A percentile compares a stretch with the other conserved stretches of the same genome.
Conservation (phyloP, 2,113 vertebrate species). For the Neofelis nebulosa region DNA sequence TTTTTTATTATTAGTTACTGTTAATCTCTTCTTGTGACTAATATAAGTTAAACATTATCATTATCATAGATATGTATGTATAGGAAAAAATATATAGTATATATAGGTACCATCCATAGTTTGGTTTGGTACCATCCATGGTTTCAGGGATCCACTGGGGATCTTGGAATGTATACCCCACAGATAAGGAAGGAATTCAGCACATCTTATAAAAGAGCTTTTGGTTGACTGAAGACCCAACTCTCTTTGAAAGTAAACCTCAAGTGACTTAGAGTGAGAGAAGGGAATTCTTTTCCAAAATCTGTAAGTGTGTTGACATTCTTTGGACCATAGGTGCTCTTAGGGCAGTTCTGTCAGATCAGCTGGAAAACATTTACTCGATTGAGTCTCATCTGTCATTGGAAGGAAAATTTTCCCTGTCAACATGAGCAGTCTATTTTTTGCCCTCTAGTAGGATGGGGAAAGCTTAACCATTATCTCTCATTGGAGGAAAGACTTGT, state of each 20-base stretch:
- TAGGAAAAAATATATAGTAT: neutral
- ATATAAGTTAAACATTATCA: neutral
- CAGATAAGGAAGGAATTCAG: neutral
- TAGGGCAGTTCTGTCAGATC: neutral
- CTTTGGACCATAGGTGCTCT: neutral
- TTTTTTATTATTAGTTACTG: neutral
- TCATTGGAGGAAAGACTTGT: neutral
- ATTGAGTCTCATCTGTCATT: neutral
- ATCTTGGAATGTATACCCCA: neutral
- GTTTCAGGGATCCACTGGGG: neutral
- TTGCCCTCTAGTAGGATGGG: neutral
- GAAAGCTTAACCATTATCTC: conserved; percentile 11
- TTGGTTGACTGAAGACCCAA: neutral
- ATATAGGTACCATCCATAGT: neutral
- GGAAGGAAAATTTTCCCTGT: neutral
- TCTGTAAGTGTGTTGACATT: neutral
- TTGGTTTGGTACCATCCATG: neutral
- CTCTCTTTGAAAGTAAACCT: neutral
- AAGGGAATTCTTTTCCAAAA: neutral
- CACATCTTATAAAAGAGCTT: neutral
- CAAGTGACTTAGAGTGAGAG: neutral
- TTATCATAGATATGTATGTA: neutral
- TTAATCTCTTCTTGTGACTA: neutral
- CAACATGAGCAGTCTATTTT: neutral
- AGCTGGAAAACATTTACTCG: neutral